Base-by-base conservation (phyloP, 37 sponge, comb jelly and placozoan species). In the Spongilla lacustris region DNA sequence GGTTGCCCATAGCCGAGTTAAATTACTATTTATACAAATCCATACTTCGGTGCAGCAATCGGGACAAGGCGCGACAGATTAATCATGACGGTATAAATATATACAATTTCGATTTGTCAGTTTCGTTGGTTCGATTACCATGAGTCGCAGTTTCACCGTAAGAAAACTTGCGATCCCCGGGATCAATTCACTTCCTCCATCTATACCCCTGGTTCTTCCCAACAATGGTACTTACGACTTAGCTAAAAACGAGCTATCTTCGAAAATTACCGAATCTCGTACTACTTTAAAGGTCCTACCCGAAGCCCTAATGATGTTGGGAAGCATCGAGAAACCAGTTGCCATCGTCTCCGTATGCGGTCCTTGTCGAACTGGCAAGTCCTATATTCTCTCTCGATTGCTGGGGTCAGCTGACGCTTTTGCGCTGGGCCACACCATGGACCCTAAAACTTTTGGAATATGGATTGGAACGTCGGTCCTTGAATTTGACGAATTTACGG, bases 301-400 rank as follows among this genome's bases (percentile, higher is more conserved):
- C 0, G 80, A 71, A 37, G 73, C 86, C 6, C 21, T 86, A 14
- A 22, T 71, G 29, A 78, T 86, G 24, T 41, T 86, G 1, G 34
- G 73, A 12, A 86, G 36, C 67, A 79, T 86, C 33, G 33, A 41
- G 23, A 78, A 79, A n/a, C 86, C 86, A 8, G 36, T 86, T 24
- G 79, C 86, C 0, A 32, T 86, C 33, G 74, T 86, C 12, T 70
- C 86, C 32, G 50, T 86, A 14, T 86, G 86, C 76, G 86, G 86
- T 32, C 86, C 86, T 31, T 86, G 78, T 34, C 71, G 86, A 36
- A 68, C 86, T 29, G 86, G 86, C 34, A 86, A 86, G 80, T 86
- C 86, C 0, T 86, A 86, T 74, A 36, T 86, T 28, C 69, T 86
- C 23, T 86, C 86, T 23, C 80, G 86, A 1, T 12, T 79, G 24